Conservation (phyloP, 2,113 vertebrate species). For the Macroglossus sobrinus region DNA sequence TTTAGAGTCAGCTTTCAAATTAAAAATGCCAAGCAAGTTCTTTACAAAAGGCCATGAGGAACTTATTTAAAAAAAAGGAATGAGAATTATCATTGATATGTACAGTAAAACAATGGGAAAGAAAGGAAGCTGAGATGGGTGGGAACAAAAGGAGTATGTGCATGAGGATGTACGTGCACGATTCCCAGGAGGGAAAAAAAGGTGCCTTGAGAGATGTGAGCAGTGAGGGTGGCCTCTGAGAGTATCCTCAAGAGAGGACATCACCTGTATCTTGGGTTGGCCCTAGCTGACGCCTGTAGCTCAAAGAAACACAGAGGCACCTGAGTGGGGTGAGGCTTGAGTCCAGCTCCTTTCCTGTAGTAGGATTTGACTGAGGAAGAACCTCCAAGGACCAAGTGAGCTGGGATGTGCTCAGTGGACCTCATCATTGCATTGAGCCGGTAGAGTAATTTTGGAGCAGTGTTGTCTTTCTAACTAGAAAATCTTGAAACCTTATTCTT, state of each 20-base stretch:
- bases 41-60: neutral
- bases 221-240: fast-evolving
- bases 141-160: neutral
- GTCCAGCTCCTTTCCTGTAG: neutral
- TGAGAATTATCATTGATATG: neutral
- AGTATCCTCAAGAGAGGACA: neutral
- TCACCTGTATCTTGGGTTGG: too few relatives aligned
- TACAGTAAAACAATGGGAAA: neutral
- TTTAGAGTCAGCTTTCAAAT: neutral
- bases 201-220: neutral
- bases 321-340: too few relatives aligned
- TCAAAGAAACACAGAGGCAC: neutral
- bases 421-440: neutral
- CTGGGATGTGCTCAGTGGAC: neutral
- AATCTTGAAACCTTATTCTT: neutral
- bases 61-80: neutral
- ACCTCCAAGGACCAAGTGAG: neutral
- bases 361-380: neutral
- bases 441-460: neutral
- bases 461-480: neutral
- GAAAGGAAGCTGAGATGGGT: neutral
- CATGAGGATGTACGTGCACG: too few relatives aligned
- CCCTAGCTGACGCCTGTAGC: neutral
- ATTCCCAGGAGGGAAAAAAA: neutral
- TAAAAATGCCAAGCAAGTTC: neutral